Evolutionary conservation across 2,888 invertebrate species (phyloP).

Genomic region (Alloplasta piceator): DNA sequence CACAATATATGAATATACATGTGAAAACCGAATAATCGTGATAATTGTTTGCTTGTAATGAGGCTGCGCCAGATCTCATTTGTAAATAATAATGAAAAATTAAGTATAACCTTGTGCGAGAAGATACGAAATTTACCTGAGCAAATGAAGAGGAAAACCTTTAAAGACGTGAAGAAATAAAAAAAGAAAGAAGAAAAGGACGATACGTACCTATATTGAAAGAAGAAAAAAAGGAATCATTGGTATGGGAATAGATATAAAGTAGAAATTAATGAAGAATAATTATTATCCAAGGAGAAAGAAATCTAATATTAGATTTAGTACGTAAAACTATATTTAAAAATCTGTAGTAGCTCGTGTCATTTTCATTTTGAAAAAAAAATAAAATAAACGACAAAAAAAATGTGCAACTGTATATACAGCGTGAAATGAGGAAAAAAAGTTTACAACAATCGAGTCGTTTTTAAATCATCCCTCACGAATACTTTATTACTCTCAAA

Average conservation of each 20-base stretch:
- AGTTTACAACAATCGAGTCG: not conserved
- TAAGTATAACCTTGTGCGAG: conserved; percentile 51
- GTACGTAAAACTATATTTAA: conserved; percentile 52
- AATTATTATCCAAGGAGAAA: conserved; percentile 50
- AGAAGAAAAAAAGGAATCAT: conserved; percentile 41
- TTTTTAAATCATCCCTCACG: not conserved
- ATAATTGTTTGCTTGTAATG: conserved; percentile 58
- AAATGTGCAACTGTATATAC: conserved; percentile 38
- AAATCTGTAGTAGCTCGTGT: conserved; percentile 59
- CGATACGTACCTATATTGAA: conserved; percentile 16
- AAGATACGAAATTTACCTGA: conserved; percentile 60
- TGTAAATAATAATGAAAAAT: conserved; percentile 60
- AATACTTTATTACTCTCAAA: no score
- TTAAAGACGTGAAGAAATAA: conserved; percentile 18
- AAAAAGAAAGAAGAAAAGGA: conserved; percentile 14
- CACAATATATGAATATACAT: conserved; percentile 43
- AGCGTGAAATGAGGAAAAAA: not conserved
- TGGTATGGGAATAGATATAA: conserved; percentile 56
- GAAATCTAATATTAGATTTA: conserved; percentile 54
- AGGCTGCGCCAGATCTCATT: conserved; percentile 63
- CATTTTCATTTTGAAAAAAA: conserved; percentile 60
- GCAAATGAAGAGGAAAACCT: conserved; percentile 30
- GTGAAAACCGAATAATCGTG: conserved; percentile 59
- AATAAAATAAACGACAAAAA: conserved; percentile 8
- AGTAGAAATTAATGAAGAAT: conserved; percentile 35